These are phyloP conservation scores for Agrenia bidenticulata DNA, from an alignment of 2,888 invertebrate genomes.

Conservation along the genomic window DNA sequence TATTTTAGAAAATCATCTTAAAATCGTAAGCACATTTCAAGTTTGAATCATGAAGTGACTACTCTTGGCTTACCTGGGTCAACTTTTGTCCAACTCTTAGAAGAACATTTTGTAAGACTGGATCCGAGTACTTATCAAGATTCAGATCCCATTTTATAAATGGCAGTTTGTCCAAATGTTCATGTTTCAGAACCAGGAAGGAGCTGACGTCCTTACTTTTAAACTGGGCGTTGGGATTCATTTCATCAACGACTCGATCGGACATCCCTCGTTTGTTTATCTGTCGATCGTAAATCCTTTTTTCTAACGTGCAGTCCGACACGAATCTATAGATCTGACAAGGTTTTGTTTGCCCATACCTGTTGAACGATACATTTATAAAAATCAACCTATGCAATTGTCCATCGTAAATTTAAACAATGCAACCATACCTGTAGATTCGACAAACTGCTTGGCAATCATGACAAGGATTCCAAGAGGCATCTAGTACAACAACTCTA, in stretches of 20 bases:
- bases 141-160: constrained; percentile 51
- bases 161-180: constrained; percentile 68
- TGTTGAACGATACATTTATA: constrained; percentile 53
- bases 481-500: constrained; percentile 94
- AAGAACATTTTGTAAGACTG: constrained; percentile 72
- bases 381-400: background rate
- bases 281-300: constrained; percentile 97
- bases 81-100: constrained; percentile 58
- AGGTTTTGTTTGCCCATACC: constrained; percentile 90
- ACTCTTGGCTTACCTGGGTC: constrained; percentile 59
- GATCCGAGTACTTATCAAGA: constrained; percentile 75
- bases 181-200: constrained; percentile 85
- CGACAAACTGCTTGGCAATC: constrained; percentile 97
- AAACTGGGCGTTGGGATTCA: constrained; percentile 92
- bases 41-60: background rate
- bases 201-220: constrained; percentile 87
- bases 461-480: constrained; percentile 99
- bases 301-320: constrained; percentile 94
- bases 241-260: constrained; percentile 96
- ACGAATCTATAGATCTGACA: constrained; percentile 96
- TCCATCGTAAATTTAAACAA: background rate
- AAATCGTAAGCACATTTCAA: too few relatives aligned
- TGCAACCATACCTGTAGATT: constrained; percentile 68
- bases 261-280: constrained; percentile 98
- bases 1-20: too few relatives aligned